Evolutionary conservation across 1,140 invertebrate species (phyloP).

Genomic region (Cydia amplana): DNA sequence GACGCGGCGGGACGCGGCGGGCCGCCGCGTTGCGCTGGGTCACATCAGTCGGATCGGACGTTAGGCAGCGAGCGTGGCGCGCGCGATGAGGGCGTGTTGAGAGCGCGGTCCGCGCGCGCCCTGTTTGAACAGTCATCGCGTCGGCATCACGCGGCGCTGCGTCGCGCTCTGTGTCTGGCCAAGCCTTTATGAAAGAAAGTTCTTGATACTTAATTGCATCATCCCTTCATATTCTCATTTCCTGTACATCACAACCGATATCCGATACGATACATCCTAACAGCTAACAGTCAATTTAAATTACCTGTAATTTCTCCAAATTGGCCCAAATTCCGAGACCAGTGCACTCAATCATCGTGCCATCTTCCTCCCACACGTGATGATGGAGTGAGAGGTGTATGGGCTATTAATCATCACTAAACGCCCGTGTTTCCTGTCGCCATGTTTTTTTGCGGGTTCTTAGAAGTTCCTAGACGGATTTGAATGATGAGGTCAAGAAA

Average conservation of each 20-base stretch:
- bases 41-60: no score
- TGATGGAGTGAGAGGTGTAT: background rate
- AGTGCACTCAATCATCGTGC: conserved; percentile 15
- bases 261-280: no score
- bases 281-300: conserved; percentile 43
- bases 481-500: background rate
- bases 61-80: no score
- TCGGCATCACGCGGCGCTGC: no score
- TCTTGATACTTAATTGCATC: background rate
- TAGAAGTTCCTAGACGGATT: conserved; percentile 9
- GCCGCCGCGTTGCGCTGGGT: no score
- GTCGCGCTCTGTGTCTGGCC: no score
- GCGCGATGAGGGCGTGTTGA: no score
- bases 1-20: no score
- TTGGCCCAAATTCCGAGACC: conserved; percentile 30
- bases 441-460: conserved; percentile 29
- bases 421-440: conserved; percentile 46
- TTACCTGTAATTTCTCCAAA: conserved; percentile 50
- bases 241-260: conserved; percentile 15
- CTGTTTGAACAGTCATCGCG: no score
- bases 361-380: background rate
- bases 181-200: no score
- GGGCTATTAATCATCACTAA: conserved; percentile 52
- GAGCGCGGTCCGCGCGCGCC: no score
- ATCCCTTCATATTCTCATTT: conserved; percentile 9